Conservation (phyloP, 1,140 invertebrate genomes). For the Scaptomyza graminum region DNA sequence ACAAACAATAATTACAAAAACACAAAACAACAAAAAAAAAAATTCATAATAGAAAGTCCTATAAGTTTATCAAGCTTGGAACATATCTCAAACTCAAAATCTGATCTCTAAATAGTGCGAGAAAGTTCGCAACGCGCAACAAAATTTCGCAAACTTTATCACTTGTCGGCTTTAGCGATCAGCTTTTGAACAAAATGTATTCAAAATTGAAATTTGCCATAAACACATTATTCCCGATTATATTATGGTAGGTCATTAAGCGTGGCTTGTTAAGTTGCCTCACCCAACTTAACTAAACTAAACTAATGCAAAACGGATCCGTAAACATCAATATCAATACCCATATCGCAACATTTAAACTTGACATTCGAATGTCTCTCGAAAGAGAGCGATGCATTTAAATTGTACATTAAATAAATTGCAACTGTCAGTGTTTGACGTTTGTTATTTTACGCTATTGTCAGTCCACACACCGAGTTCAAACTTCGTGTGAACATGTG, state of each 20-base stretch:
- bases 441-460: slow-evolving; percentile 8
- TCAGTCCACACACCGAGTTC: slow-evolving; percentile 20
- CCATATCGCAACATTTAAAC: slow-evolving; percentile 14
- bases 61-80: not conserved
- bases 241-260: not conserved
- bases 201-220: no score
- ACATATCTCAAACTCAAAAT: not conserved
- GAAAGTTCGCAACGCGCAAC: not conserved
- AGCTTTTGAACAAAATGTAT: no score
- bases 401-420: slow-evolving; percentile 18
- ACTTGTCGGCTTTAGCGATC: not conserved
- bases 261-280: not conserved
- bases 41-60: slow-evolving; percentile 31
- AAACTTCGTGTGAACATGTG: slow-evolving; percentile 2
- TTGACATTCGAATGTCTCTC: slow-evolving; percentile 31
- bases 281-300: no score
- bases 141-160: not conserved
- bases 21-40: not conserved
- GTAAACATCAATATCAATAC: not conserved
- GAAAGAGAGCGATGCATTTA: slow-evolving; percentile 9
- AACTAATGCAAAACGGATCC: not conserved
- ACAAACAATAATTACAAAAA: slow-evolving; percentile 39
- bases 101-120: not conserved
- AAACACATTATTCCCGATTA: not conserved
- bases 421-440: slow-evolving; percentile 21